A percentile compares a stretch with the other conserved stretches of the same genome.
Conservation (phyloP, 2,797 vertebrate species). For the Falco novaeseelandiae region DNA sequence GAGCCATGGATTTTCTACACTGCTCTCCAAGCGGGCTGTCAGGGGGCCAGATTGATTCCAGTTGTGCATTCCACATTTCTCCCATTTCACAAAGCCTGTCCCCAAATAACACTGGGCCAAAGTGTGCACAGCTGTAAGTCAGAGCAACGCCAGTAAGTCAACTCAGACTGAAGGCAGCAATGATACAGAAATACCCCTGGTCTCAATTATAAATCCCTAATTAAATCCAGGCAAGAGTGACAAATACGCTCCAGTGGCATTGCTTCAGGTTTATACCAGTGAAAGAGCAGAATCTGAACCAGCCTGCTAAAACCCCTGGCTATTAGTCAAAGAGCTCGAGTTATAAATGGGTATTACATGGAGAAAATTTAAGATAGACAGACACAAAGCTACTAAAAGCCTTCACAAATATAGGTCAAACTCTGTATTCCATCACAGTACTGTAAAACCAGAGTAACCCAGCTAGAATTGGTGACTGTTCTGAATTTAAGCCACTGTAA, state of each 20-base stretch:
- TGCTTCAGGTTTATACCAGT: slow-evolving; percentile 48
- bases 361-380: background rate
- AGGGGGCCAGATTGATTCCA: slow-evolving; percentile 58
- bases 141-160: slow-evolving; percentile 59
- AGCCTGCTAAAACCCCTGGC: slow-evolving; percentile 3
- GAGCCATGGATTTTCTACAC: slow-evolving; percentile 41
- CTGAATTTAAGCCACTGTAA: slow-evolving; percentile 12
- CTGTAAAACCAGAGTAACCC: slow-evolving; percentile 17
- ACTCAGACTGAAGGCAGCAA: slow-evolving; percentile 48
- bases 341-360: background rate
- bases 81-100: slow-evolving; percentile 68
- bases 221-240: slow-evolving; percentile 54
- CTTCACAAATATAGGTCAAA: slow-evolving; percentile 2
- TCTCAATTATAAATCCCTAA: slow-evolving; percentile 64
- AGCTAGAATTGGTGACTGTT: background rate
- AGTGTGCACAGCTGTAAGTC: slow-evolving; percentile 65
- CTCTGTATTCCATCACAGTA: background rate
- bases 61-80: slow-evolving; percentile 63
- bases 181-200: slow-evolving; percentile 46
- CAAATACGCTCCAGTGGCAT: slow-evolving; percentile 41
- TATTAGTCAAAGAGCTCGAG: background rate
- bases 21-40: slow-evolving; percentile 19
- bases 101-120: slow-evolving; percentile 69
- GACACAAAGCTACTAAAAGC: background rate
- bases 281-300: slow-evolving; percentile 24